Conservation (phyloP, 2,113 vertebrate species). For the Isichthys henryi region DNA sequence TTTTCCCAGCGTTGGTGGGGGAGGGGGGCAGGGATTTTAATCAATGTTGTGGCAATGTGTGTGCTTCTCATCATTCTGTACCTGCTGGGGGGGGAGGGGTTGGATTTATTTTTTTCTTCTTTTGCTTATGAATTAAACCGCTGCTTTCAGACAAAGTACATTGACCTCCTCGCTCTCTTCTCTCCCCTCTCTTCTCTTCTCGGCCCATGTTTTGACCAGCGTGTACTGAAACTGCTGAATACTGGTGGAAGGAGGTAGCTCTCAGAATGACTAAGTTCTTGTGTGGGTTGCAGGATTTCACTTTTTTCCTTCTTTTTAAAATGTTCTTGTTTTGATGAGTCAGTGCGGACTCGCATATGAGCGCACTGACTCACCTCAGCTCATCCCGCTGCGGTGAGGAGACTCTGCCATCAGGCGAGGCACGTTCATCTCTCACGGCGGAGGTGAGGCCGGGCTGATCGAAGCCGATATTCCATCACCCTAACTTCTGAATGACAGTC, state of each 20-base stretch:
- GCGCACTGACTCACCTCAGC: constrained; percentile 5
- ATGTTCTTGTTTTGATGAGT: constrained; percentile 28
- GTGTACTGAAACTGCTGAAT: constrained; percentile 15
- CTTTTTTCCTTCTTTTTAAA: constrained; percentile 5
- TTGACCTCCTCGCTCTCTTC: background rate
- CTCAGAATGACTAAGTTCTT: background rate
- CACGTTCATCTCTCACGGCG: background rate
- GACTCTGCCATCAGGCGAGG: background rate
- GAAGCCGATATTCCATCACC: background rate
- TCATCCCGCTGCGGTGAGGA: background rate
- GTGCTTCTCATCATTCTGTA: background rate
- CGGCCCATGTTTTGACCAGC: background rate
- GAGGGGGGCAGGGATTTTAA: background rate
- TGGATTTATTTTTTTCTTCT: background rate
- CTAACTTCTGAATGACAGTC: background rate
- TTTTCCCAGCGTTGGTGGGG: background rate
- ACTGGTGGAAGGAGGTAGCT: constrained; percentile 15
- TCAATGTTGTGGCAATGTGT: background rate
- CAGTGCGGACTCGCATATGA: constrained; percentile 19
- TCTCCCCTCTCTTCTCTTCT: background rate
- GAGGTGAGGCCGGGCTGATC: background rate
- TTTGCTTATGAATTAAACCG: constrained; percentile 13
- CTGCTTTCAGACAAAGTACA: constrained; percentile 7
- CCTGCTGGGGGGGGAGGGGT: background rate
- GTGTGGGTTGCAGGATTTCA: constrained; percentile 20